Percentiles rank a stretch among this genome's conserved stretches.
Evolutionary conservation across 2,797 vertebrate genomes (phyloP).

Genomic region (Anolis apletophallus): DNA sequence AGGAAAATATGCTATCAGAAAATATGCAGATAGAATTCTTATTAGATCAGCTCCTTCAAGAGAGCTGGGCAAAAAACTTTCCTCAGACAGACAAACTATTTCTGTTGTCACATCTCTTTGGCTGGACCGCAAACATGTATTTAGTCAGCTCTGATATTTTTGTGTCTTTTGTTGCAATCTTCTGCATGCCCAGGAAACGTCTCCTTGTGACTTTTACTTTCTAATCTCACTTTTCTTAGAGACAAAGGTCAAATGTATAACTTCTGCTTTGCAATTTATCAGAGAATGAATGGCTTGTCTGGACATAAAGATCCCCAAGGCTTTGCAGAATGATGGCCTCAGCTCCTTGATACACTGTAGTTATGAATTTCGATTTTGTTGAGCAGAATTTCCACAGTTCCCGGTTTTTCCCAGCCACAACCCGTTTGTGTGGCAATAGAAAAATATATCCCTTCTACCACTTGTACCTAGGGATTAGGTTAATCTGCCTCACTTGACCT

Average conservation of each 20-base stretch:
- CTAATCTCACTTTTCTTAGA: conserved; percentile 9
- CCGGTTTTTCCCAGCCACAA: not conserved
- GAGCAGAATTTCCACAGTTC: not conserved
- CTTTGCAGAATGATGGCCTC: fast-evolving
- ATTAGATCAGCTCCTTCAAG: not conserved
- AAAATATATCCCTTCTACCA: not conserved
- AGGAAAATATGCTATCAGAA: no score
- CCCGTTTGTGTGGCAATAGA: not conserved
- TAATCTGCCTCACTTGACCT: conserved; percentile 39
- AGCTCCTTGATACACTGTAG: not conserved
- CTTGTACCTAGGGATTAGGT: not conserved
- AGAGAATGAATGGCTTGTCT: conserved; percentile 24
- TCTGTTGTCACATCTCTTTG: not conserved
- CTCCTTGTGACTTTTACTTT: conserved; percentile 38
- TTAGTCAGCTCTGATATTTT: conserved; percentile 26
- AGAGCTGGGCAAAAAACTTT: not conserved
- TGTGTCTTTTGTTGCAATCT: conserved; percentile 27
- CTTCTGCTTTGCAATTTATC: conserved; percentile 4
- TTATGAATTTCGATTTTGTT: not conserved
- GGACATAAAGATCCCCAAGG: not conserved
- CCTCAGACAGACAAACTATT: not conserved
- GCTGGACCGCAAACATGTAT: not conserved
- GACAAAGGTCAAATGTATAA: conserved; percentile 25
- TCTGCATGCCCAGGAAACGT: conserved; percentile 56
- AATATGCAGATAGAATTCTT: no score